Base-by-base conservation (phyloP, 2,888 invertebrate genomes). In the Pterostichus niger region DNA sequence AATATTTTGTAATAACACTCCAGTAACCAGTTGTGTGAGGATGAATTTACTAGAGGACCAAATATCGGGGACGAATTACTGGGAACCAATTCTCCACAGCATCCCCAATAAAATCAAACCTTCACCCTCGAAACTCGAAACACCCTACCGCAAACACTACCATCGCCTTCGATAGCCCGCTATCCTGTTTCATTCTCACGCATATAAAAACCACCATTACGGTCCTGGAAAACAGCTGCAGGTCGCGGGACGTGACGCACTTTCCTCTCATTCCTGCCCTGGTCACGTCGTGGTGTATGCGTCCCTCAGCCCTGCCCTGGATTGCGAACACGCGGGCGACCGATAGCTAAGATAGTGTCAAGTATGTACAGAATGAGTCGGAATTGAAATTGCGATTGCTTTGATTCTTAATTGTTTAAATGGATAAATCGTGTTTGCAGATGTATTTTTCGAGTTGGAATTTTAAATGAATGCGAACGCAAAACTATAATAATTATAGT, bases 341-440 rank as follows among this genome's bases (percentile, higher is more conserved):
- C 40, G 9, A 40, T 40, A 40, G 40, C 40, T 40, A 11, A n/a
- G 49, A 49, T 49, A 49, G 49, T 49, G 33, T 35, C 35, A 24
- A 59, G 11, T 59, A 59, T 59, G 59, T 35, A 59, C 13, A 64
- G 64, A 64, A 35, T 35, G 64, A 6, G 59, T 17, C 54, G 59
- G 59, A 59, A 59, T 59, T 59, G 24, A 31, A 31, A 59, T 31
- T 59, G 59, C 10, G 33, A 64, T 64, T 33, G 64, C 31, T 64
- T 64, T 35, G 64, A 64, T 64, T 64, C 35, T 64, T 64, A n/a
- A 64, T 64, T 64, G 64, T 64, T 64, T 40, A 11, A 64, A 64
- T 59, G 64, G 64, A 49, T 49, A 49, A 49, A 49, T 13, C 64
- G 64, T n/a, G 64, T 33, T 31, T 33, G 31, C n/a, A 54, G 59